Evolutionary conservation across 2,113 vertebrate genomes (phyloP).

Genomic region (Boleophthalmus pectinirostris): DNA sequence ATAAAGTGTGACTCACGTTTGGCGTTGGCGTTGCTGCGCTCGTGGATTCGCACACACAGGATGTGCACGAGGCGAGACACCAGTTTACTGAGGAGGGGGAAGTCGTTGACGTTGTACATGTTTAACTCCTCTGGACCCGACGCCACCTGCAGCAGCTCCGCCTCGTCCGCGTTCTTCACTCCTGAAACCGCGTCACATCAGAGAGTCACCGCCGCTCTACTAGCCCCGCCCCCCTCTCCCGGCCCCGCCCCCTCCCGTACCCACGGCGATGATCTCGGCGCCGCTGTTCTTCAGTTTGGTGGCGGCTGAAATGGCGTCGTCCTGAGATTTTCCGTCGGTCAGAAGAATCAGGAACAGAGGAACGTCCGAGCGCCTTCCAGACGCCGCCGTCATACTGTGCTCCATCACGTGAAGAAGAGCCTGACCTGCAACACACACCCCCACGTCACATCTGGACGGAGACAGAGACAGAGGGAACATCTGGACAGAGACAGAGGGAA

Average conservation of each 20-base stretch:
- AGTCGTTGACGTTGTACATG: constrained; percentile 88
- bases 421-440: constrained; percentile 79
- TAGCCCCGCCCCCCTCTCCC: too few species aligned
- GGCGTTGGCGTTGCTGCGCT: constrained; percentile 73
- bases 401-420: constrained; percentile 87
- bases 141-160: constrained; percentile 86
- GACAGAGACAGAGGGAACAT: too few species aligned
- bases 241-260: constrained; percentile 75
- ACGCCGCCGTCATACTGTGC: constrained; percentile 80
- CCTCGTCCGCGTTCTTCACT: constrained; percentile 92
- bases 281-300: constrained; percentile 81
- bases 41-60: constrained; percentile 85
- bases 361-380: constrained; percentile 76
- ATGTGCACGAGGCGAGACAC: constrained; percentile 82
- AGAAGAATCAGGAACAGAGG: constrained; percentile 83
- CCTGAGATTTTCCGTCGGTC: constrained; percentile 95
- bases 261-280: constrained; percentile 89
- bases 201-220: too few species aligned
- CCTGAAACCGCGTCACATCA: constrained; percentile 75
- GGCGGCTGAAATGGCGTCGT: constrained; percentile 83
- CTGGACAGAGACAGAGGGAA: too few species aligned
- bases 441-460: too few species aligned
- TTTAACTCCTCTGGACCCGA: constrained; percentile 87
- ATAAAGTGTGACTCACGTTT: constrained; percentile 68
- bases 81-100: constrained; percentile 87